Base-by-base conservation (phyloP, 1,140 invertebrate species). In the Aphaenogaster ashmeadi region DNA sequence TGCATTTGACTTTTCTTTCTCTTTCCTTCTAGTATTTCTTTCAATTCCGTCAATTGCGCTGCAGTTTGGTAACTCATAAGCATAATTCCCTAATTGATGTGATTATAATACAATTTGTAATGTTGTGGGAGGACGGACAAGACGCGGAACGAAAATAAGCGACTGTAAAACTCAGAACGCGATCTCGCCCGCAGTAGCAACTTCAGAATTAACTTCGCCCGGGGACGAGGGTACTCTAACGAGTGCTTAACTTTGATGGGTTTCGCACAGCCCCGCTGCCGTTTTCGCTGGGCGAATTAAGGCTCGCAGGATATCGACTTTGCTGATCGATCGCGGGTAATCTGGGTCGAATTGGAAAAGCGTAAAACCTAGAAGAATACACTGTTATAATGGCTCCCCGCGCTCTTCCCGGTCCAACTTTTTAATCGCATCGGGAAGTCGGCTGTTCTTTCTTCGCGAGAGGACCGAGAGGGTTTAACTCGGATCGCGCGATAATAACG, bases 201-300 rank as follows among this genome's bases (percentile, higher is more conserved):
- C 60, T 62, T 50, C 7, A 50, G 33, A 60, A 89, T 89, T 64
- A 90, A 80, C 64, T 91, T 79, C 60, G 47, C 41, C 33, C 38
- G 54, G 50, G 58, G 50, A 84, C 56, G 52, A 66, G 60, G 21
- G 64, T 58, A 44, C 75, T 89, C 62, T 72, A 88, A 85, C 87
- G 87, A 87, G 89, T 87, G 81, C 86, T 91, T 91, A 91, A 91
- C 84, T 91, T 91, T 91, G 78, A 91, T 89, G 64, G 87, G 71
- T 90, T 78, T 89, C 84, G 50, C 67, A 41, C 52, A n/a, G 50
- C n/a, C n/a, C 69, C 54, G 38, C 44, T 83, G 50, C 69, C 54
- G 52, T 84, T 84, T 84, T 84, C 69, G 54, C 54, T 38, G 69
- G 56, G 44, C 71, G 64, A 86, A 77, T 71, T 84, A 75, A 84